Conservation (phyloP, 2,888 invertebrate genomes). For the Eristalinus aeneus region DNA sequence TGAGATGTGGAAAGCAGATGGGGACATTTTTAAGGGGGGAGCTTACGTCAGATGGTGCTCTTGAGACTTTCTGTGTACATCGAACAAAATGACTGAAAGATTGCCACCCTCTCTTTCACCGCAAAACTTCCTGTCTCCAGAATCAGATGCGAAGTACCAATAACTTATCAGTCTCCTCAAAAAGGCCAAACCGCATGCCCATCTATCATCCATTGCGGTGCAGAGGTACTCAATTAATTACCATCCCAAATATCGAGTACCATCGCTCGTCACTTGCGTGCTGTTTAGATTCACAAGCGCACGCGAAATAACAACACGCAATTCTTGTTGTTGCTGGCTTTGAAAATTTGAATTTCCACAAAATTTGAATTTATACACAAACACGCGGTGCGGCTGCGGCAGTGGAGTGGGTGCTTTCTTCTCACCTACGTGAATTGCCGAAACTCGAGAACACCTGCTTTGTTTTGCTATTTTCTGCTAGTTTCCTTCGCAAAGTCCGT, state of each 20-base stretch:
- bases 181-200: background rate
- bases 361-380: constrained; percentile 22
- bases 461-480: background rate
- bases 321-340: background rate
- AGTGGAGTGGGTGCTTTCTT: background rate
- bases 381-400: background rate
- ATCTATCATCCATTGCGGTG: background rate
- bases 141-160: background rate
- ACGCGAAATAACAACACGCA: background rate
- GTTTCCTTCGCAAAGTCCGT: background rate
- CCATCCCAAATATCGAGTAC: background rate
- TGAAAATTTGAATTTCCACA: constrained; percentile 3
- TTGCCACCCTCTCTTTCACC: no score
- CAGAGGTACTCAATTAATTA: background rate
- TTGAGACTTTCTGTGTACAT: no score
- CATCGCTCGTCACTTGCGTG: background rate
- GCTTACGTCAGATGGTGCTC: no score
- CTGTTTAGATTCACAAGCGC: background rate
- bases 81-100: no score
- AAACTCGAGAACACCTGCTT: constrained; percentile 15
- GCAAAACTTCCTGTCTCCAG: no score
- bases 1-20: no score
- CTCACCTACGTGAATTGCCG: background rate
- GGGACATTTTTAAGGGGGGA: no score
- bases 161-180: background rate